Conservation (phyloP, 2,888 invertebrate species). For the Muschampia plurimacula region DNA sequence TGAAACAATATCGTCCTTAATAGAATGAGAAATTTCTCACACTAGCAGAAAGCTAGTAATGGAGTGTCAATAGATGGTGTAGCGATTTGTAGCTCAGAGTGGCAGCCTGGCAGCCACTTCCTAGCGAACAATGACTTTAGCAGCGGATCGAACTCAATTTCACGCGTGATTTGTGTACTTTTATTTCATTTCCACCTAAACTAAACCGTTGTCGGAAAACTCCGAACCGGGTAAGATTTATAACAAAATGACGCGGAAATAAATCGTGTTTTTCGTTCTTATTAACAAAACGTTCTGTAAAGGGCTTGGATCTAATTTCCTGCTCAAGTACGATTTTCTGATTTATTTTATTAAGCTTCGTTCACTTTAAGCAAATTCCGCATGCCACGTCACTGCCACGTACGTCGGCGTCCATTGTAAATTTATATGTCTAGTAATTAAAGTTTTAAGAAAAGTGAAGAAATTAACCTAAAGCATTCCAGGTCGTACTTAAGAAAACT, state of each 20-base stretch:
- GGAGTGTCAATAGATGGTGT: conserved; percentile 46
- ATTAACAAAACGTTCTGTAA: conserved; percentile 22
- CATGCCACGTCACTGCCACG: too few species aligned
- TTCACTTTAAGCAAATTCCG: neutral
- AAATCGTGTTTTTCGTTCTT: conserved; percentile 29
- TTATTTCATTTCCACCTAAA: conserved; percentile 76
- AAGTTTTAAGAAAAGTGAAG: conserved; percentile 18
- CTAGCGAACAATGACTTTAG: conserved; percentile 71
- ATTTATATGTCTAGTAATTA: neutral
- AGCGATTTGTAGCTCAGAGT: conserved; percentile 48
- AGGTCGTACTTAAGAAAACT: conserved; percentile 26
- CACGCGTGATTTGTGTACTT: conserved; percentile 82
- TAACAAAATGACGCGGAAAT: conserved; percentile 33
- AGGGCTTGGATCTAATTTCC: neutral
- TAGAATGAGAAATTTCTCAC: conserved; percentile 17
- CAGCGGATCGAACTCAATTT: conserved; percentile 78
- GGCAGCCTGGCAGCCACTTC: conserved; percentile 64
- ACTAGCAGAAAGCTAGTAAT: conserved; percentile 36
- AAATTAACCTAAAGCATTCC: conserved; percentile 19
- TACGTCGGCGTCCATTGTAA: neutral
- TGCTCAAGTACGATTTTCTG: neutral
- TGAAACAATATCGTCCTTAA: conserved; percentile 6
- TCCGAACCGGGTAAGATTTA: conserved; percentile 35
- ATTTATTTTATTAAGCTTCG: neutral
- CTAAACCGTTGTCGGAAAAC: conserved; percentile 58